Evolutionary conservation across 2,797 vertebrate species (phyloP), one percentile per base, ranked within the genome.

Genomic region (Coluber constrictor): DNA sequence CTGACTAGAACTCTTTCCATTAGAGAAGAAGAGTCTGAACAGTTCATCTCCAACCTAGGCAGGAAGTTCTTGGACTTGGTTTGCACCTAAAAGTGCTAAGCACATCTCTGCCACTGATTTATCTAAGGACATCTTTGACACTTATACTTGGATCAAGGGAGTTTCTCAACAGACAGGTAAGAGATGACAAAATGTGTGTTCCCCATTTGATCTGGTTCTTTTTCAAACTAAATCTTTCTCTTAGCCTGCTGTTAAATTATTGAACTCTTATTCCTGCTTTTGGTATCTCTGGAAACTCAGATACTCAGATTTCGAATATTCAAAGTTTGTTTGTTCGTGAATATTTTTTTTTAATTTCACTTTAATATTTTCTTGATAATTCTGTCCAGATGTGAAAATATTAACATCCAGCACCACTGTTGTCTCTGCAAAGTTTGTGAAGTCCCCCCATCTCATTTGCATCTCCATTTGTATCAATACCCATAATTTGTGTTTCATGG

Each of bases 141-240:
- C 96, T 95, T 94, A 95, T 96, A 95, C 90, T 96, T 95, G 95
- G 97, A 90, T 95, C 97, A 96, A 96, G 95, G 95, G 94, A 95
- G 93, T 95, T 94, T 96, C 96, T 91, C 95, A 94, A 96, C 94
- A 96, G 91, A 86, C 96, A 98, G 97, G 97, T 98, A 98, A 98
- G 98, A 97, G 97, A 96, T 97, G 97, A 96, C 95, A 96, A 91
- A 0, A 97, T 94, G 93, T 95, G 16, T 57, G 94, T 96, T 97
- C 96, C 95, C 95, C 94, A 96, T 94, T 92, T 89, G 93, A 66
- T 37, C 16, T 74, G 95, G 94, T 92, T 93, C 91, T 1, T 95
- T 93, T 93, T 95, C 93, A 95, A 93, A 94, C 79, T 95, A 70
- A 55, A 93, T 23, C 37, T 83, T 63, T 57, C 37, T 95, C 93